Percentiles rank a stretch among this genome's conserved stretches.
phyloP scores from a whole-genome alignment of 2,888 invertebrate genomes.

The Adineta ricciae region DNA sequence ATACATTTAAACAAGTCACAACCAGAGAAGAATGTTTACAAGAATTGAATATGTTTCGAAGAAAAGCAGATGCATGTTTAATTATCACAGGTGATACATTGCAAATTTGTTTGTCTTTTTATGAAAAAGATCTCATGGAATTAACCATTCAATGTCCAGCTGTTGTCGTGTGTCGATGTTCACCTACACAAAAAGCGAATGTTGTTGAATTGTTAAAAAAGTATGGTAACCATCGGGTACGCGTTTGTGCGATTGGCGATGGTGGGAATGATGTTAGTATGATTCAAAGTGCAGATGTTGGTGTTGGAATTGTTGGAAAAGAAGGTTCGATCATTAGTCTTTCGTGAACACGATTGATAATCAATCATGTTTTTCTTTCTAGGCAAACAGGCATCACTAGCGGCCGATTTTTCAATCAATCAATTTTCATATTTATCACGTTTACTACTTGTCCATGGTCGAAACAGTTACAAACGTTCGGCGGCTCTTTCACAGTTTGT shows the following conservation, averaged over 20 bases:
- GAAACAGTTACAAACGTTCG: constrained; percentile 70
- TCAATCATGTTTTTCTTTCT: neutral
- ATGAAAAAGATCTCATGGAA: constrained; percentile 65
- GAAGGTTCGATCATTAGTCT: constrained; percentile 17
- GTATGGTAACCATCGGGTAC: constrained; percentile 56
- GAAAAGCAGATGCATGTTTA: constrained; percentile 55
- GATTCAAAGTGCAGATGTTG: constrained; percentile 54
- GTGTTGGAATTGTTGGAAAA: constrained; percentile 75
- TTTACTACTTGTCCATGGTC: constrained; percentile 59
- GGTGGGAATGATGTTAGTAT: constrained; percentile 65
- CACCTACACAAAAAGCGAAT: constrained; percentile 64
- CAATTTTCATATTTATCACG: constrained; percentile 73
- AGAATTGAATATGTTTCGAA: constrained; percentile 31
- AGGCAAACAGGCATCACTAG: constrained; percentile 62
- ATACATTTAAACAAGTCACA: constrained; percentile 55
- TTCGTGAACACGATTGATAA: too few species aligned
- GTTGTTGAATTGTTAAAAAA: constrained; percentile 60
- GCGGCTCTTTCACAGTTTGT: constrained; percentile 96
- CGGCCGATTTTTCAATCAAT: constrained; percentile 90
- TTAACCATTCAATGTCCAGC: constrained; percentile 64
- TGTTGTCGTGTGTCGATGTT: constrained; percentile 66
- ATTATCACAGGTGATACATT: constrained; percentile 63
- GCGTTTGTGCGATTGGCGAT: constrained; percentile 51
- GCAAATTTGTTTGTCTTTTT: constrained; percentile 50
- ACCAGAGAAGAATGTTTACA: constrained; percentile 26